Evolutionary conservation across 2,888 invertebrate species (phyloP).

Genomic region (Euclidia mi): DNA sequence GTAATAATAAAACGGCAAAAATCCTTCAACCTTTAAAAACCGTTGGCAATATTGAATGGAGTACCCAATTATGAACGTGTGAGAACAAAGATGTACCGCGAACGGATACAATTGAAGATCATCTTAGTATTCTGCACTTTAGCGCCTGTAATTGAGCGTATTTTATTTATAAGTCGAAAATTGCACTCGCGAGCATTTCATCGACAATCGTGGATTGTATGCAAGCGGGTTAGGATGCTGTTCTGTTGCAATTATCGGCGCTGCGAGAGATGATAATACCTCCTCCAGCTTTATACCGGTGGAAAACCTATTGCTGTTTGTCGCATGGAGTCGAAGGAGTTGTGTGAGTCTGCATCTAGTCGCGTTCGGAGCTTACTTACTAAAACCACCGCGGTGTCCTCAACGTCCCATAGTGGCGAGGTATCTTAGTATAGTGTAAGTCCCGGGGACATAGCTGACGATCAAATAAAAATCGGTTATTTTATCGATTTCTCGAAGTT

Average conservation of each 20-base stretch:
- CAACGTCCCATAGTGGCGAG: no score
- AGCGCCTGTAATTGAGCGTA: constrained; percentile 71
- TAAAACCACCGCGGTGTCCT: no score
- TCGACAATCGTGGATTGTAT: constrained; percentile 75
- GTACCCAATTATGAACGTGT: constrained; percentile 52
- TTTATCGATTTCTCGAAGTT: no score
- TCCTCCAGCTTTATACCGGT: neutral
- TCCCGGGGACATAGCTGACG: no score
- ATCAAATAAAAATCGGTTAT: no score
- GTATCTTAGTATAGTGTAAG: no score
- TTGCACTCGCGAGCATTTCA: constrained; percentile 72
- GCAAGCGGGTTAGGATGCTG: constrained; percentile 62
- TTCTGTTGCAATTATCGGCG: constrained; percentile 55
- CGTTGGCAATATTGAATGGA: constrained; percentile 48
- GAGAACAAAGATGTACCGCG: constrained; percentile 55
- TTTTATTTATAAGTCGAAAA: constrained; percentile 82
- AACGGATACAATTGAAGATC: constrained; percentile 57
- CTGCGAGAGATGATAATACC: constrained; percentile 62
- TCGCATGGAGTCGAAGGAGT: no score
- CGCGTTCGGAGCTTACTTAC: no score
- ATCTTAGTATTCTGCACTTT: constrained; percentile 65
- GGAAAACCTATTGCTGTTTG: no score
- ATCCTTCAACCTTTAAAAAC: constrained; percentile 49
- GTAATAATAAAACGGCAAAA: constrained; percentile 42
- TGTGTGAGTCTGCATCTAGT: no score